Evolutionary conservation across 2,797 vertebrate species (phyloP).

Genomic region (Pangasius macronema): DNA sequence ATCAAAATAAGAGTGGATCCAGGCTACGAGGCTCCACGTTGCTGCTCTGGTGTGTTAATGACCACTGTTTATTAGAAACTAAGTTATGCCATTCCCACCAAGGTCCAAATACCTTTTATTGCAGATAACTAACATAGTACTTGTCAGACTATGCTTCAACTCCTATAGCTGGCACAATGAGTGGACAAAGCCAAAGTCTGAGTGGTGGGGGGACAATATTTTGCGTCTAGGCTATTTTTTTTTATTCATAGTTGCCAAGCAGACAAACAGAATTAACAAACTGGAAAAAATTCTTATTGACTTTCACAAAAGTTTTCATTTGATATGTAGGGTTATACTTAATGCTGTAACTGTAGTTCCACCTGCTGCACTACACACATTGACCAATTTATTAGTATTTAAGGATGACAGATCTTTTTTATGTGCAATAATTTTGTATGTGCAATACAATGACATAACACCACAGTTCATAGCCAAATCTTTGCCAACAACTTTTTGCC

Average conservation of each 20-base stretch:
- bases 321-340: not conserved
- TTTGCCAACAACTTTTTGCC: not conserved
- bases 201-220: too few species aligned
- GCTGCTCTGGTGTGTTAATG: not conserved
- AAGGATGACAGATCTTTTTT: too few species aligned
- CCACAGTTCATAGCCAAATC: not conserved
- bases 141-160: not conserved
- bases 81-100: too few species aligned
- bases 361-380: not conserved
- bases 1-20: constrained; percentile 29
- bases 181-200: too few species aligned
- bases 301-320: not conserved
- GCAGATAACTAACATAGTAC: not conserved
- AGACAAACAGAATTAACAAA: not conserved
- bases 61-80: not conserved
- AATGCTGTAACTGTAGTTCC: not conserved
- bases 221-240: not conserved
- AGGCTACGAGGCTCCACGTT: not conserved
- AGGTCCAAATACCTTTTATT: not conserved
- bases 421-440: too few species aligned
- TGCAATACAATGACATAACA: not conserved
- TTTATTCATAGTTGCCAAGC: not conserved
- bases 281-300: not conserved
- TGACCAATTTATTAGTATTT: too few species aligned
- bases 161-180: not conserved